Conservation (phyloP, 2,888 invertebrate species). For the Bombyx huttoni region DNA sequence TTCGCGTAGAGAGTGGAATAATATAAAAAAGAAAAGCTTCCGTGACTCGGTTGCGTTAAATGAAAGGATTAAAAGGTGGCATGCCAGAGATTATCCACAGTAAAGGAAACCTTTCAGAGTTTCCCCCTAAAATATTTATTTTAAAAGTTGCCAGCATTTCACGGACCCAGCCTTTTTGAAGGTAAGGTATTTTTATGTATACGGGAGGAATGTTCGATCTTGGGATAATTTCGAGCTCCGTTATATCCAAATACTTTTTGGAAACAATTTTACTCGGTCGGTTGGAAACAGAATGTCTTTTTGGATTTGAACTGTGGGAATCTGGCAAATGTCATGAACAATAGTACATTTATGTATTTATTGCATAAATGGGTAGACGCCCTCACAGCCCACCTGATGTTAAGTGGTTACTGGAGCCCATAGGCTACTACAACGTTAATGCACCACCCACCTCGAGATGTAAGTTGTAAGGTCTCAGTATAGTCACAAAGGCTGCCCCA, state of each 20-base stretch:
- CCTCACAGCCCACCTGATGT: too few species aligned
- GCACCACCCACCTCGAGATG: too few species aligned
- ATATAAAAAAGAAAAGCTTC: conserved; percentile 28
- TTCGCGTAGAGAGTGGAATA: conserved; percentile 18
- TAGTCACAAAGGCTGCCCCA: too few species aligned
- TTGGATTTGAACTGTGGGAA: neutral
- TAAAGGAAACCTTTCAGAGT: conserved; percentile 6
- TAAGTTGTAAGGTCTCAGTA: too few species aligned
- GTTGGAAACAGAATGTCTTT: neutral
- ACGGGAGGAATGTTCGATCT: neutral
- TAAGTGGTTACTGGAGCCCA: too few species aligned
- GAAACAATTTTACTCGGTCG: neutral
- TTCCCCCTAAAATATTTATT: conserved; percentile 7
- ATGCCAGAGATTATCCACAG: conserved; percentile 6
- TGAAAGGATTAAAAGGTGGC: conserved; percentile 13
- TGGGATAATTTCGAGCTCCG: neutral
- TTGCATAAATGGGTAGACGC: too few species aligned
- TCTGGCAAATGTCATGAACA: neutral
- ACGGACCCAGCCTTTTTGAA: neutral
- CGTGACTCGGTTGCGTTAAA: conserved; percentile 15
- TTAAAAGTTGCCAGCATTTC: conserved; percentile 4
- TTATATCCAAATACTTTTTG: neutral
- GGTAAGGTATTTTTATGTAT: neutral
- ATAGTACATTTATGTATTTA: too few species aligned
- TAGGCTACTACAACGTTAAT: too few species aligned